Conservation (phyloP, 2,888 invertebrate genomes). For the Eubasilissa splendida region DNA sequence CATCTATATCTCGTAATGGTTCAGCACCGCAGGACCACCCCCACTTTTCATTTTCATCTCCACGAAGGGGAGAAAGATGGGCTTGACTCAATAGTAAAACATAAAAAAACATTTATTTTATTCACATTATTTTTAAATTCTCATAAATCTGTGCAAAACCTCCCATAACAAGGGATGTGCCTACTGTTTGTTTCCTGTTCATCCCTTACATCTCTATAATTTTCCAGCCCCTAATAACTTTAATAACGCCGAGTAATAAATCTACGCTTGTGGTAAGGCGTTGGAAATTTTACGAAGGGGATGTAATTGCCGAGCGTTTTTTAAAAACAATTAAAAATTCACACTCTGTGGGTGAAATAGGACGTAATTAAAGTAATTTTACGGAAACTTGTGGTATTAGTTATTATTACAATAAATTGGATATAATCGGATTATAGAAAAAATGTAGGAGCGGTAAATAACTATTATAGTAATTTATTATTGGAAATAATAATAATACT, state of each 20-base stretch:
- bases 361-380: conserved; percentile 31
- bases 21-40: too few relatives aligned
- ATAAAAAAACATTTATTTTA: not conserved
- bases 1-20: too few relatives aligned
- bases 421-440: conserved; percentile 19
- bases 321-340: conserved; percentile 53
- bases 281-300: conserved; percentile 12
- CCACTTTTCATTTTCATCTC: too few relatives aligned
- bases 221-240: conserved; percentile 25
- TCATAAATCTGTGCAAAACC: conserved; percentile 24
- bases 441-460: not conserved
- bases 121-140: not conserved
- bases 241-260: conserved; percentile 40
- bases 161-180: not conserved
- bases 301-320: conserved; percentile 15
- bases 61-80: too few relatives aligned
- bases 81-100: not conserved
- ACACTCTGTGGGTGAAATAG: conserved; percentile 45
- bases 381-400: conserved; percentile 20
- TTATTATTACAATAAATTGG: conserved; percentile 25
- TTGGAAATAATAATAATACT: conserved; percentile 8
- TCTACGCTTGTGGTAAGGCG: conserved; percentile 31
- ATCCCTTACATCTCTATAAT: conserved; percentile 39
- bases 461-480: too few relatives aligned
- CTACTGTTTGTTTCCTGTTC: conserved; percentile 34